A percentile compares a stretch with the other conserved stretches of the same genome.
These are phyloP conservation scores for Rhodophaea formosa DNA, from an alignment of 2,888 invertebrate genomes.

Conservation along the genomic window DNA sequence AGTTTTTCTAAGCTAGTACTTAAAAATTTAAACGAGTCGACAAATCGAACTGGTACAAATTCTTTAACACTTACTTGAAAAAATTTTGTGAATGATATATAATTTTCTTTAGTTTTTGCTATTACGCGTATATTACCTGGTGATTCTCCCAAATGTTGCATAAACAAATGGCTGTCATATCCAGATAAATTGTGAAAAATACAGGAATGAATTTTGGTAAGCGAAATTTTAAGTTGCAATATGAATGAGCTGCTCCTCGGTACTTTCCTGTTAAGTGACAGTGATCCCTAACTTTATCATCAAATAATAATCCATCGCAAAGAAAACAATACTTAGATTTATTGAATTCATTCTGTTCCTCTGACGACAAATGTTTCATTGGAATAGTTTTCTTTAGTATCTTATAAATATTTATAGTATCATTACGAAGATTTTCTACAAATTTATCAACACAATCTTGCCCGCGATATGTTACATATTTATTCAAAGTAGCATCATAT, in stretches of 20 bases:
- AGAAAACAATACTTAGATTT: neutral
- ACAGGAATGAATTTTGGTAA: slow-evolving; percentile 2
- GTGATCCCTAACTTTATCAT: too few species aligned
- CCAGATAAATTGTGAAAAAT: slow-evolving; percentile 15
- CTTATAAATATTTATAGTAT: neutral
- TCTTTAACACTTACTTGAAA: too few species aligned
- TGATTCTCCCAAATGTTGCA: too few species aligned
- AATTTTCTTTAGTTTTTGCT: too few species aligned
- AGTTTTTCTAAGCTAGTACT: slow-evolving; percentile 21
- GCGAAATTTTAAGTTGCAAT: slow-evolving; percentile 14
- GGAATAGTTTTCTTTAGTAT: neutral
- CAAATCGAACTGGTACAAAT: neutral
- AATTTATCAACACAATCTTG: slow-evolving; percentile 1
- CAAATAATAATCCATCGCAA: slow-evolving; percentile 1
- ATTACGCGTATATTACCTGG: too few species aligned
- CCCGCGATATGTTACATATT: slow-evolving; percentile 3
- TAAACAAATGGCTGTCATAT: too few species aligned
- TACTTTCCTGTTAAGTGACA: slow-evolving; percentile 6
- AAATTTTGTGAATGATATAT: too few species aligned
- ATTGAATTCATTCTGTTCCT: neutral
- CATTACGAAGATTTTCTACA: neutral
- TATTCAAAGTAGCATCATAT: neutral
- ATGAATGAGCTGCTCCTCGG: slow-evolving; percentile 11
- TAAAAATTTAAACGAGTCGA: too few species aligned
- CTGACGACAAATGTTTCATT: neutral